phyloP scores from a whole-genome alignment of 1,140 invertebrate genomes.

The Epicauta chinensis region DNA sequence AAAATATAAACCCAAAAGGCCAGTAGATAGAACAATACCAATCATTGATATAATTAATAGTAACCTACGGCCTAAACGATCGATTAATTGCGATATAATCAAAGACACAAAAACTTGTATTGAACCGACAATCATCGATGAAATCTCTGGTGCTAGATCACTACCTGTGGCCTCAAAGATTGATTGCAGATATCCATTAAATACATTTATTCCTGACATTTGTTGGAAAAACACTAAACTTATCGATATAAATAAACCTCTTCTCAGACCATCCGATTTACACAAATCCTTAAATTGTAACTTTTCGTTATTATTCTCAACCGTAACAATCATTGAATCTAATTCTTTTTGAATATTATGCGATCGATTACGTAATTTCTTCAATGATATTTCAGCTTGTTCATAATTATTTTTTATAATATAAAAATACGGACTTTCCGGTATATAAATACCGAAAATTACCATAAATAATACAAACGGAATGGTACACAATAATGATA shows the following conservation, averaged over 20 bases:
- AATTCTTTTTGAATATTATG: conserved; percentile 7
- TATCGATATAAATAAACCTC: too few species aligned
- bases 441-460: conserved; percentile 45
- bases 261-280: too few species aligned
- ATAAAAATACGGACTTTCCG: conserved; percentile 66
- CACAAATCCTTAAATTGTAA: too few species aligned
- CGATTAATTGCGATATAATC: too few species aligned
- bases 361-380: neutral
- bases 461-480: conserved; percentile 47
- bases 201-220: conserved; percentile 72
- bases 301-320: conserved; percentile 10
- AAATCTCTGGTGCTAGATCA: conserved; percentile 16
- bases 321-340: neutral
- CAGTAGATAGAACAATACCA: neutral
- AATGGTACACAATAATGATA: conserved; percentile 45
- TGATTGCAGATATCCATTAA: conserved; percentile 69
- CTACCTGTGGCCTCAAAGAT: conserved; percentile 64
- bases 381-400: conserved; percentile 12
- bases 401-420: conserved; percentile 5
- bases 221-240: conserved; percentile 56
- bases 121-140: neutral
- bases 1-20: conserved; percentile 3
- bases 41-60: too few species aligned
- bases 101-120: too few species aligned
- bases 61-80: too few species aligned